A percentile compares a stretch with the other conserved stretches of the same genome.
These are phyloP conservation scores for Schizaphis graminum DNA, from an alignment of 2,888 invertebrate species.

Conservation along the genomic window DNA sequence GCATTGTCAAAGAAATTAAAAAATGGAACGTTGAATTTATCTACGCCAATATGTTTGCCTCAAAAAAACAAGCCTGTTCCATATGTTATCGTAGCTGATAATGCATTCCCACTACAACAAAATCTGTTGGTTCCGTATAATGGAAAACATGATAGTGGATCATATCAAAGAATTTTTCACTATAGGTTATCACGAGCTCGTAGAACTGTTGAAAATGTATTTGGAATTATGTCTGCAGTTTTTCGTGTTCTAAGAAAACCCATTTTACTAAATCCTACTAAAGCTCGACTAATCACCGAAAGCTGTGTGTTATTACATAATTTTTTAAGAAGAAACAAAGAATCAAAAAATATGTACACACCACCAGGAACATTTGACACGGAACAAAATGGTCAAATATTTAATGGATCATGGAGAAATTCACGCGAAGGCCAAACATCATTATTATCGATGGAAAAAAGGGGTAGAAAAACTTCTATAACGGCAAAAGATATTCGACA, in stretches of 20 bases:
- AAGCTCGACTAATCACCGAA: background rate
- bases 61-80: background rate
- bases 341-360: slow-evolving; percentile 34
- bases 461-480: background rate
- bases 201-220: no score
- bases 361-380: slow-evolving; percentile 43
- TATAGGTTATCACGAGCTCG: background rate
- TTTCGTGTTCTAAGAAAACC: no score
- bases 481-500: slow-evolving; percentile 23
- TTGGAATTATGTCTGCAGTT: no score
- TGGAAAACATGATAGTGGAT: background rate
- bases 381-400: slow-evolving; percentile 14
- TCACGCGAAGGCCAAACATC: background rate
- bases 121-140: background rate
- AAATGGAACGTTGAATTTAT: slow-evolving; percentile 3
- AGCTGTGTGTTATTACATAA: slow-evolving; percentile 25
- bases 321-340: slow-evolving; percentile 1
- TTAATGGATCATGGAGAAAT: slow-evolving; percentile 41
- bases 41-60: background rate
- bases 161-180: background rate
- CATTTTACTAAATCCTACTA: background rate
- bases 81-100: slow-evolving; percentile 31
- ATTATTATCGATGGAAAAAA: slow-evolving; percentile 15
- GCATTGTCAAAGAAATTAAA: slow-evolving; percentile 24
- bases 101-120: slow-evolving; percentile 22